Evolutionary conservation across 2,888 invertebrate genomes (phyloP), one percentile per base, ranked within the genome.

Genomic region (Cataglyphis livida): DNA sequence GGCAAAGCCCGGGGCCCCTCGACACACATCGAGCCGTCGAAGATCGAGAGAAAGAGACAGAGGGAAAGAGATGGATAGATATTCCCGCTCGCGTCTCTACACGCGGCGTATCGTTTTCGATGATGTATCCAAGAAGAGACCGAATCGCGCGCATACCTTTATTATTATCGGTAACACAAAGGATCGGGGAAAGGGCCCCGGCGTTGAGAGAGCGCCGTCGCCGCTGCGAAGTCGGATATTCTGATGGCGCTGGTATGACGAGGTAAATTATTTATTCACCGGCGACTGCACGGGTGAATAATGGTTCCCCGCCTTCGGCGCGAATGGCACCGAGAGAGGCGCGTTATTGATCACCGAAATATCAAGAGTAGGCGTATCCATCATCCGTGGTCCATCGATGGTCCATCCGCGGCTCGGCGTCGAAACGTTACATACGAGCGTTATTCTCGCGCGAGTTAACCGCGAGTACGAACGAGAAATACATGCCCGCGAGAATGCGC

Each of bases 181-280:
- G 44, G 59, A 35, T 21, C 51, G 54, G 76, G 75, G 65, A 54
- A 48, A 70, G 78, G 70, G 78, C 25, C 12, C 57, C 21, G 21
- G 62, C 12, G 62, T 21, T 48, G 44, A 48, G 44, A 44, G 74
- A 73, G 48, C 75, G 75, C 65, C 83, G 48, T 25, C 68, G 86
- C 71, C 66, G 84, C 85, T 62, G 89, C 88, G 84, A 88, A 90
- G 87, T 90, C 90, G 87, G 89, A 51, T n/a, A n/a, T 74, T 76
- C 85, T 89, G 90, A 92, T 91, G 90, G 89, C 87, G 88, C 87
- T 86, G 90, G 88, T 91, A 91, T 92, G 92, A 92, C 91, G 91
- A 88, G 88, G 91, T 92, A 91, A 93, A 93, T 93, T 93, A 93
- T 93, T 93, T 93, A 93, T 93, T 93, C 93, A 92, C 91, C 85